phyloP scores from a whole-genome alignment of 2,797 vertebrate species.

The Lagodon rhomboides region DNA sequence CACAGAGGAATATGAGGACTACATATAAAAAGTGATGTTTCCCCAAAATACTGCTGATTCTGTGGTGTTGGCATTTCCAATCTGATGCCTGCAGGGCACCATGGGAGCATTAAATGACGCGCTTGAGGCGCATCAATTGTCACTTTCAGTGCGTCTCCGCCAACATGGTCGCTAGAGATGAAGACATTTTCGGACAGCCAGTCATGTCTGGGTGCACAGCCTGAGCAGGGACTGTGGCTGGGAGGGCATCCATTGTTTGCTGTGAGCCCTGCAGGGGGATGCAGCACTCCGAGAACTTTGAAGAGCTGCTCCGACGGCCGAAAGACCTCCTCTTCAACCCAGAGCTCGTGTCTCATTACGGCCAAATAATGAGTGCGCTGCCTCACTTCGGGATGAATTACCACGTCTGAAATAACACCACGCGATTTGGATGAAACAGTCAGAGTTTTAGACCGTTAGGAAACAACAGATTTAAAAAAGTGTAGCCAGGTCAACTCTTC shows the following conservation, averaged over 20 bases:
- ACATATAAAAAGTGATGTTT: no score
- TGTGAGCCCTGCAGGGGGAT: slow-evolving; percentile 29
- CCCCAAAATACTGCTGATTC: no score
- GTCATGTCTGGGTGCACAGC: slow-evolving; percentile 4
- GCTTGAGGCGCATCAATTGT: no score
- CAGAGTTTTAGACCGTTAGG: slow-evolving; percentile 48
- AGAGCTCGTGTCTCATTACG: slow-evolving; percentile 46
- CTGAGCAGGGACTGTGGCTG: slow-evolving; percentile 52
- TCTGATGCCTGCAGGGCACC: no score
- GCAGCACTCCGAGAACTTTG: slow-evolving; percentile 61
- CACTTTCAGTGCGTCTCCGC: not conserved
- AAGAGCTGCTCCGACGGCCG: slow-evolving; percentile 48
- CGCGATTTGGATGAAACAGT: slow-evolving; percentile 11
- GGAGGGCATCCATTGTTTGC: slow-evolving; percentile 60
- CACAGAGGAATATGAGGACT: no score
- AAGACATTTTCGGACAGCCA: slow-evolving; percentile 54
- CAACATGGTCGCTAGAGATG: slow-evolving; percentile 25
- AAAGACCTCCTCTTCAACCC: slow-evolving; percentile 52
- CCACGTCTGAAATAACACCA: slow-evolving; percentile 22
- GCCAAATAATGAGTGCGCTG: slow-evolving; percentile 48
- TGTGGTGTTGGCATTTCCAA: no score
- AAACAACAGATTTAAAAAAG: slow-evolving; percentile 63
- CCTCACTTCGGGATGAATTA: slow-evolving; percentile 36
- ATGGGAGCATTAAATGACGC: no score
- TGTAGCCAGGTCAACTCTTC: slow-evolving; percentile 51